Evolutionary conservation across 35 echinoderm and acorn worm genomes (phyloP), one percentile per base, ranked within the genome.

Genomic region (Apostichopus parvimensis): DNA sequence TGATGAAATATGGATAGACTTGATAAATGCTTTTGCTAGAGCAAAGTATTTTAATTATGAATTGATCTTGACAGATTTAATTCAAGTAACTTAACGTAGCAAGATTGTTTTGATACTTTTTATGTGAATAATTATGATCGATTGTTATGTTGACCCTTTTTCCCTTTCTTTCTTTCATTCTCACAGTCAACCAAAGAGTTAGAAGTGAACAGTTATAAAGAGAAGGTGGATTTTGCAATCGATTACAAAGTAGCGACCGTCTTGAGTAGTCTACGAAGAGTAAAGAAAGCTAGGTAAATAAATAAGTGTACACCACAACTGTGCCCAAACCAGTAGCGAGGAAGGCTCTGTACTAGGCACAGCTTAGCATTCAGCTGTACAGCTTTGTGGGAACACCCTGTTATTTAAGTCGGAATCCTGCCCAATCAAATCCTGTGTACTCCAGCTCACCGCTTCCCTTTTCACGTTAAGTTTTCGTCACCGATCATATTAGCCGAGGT

Each of bases 261-360:
- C 20, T 73, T 88, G 18, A 64, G 58, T 20, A 88, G 86, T 88
- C 3, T 88, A 8, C 56, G 65, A 24, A 88, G 86, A 73, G 86
- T 88, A 25, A 65, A 73, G 25, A 88, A 88, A 68, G 86, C 86
- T 9, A 88, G 86, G 86, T 88, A 88, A 88, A 54, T 85, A 13
- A 45, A 45, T 45, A 45, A 45, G 34, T 45, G 2, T 45, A 45
- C 34, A 45, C 34, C 5, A 72, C 68, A 72, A 72, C 68, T 72
- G 68, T 72, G 68, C 68, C 68, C 68, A 0, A 72, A 72, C 5
- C 68, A 72, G 68, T 72, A 72, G 68, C 0, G 68, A 72, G 68
- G 68, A 6, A 72, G 4, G 3, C 68, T 72, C 68, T 5, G 68
- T 72, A 5, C 68, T 72, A 72, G 4, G 68, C 68, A 72, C 5